phyloP scores from a whole-genome alignment of 1,140 invertebrate genomes.

The Microplitis mediator region DNA sequence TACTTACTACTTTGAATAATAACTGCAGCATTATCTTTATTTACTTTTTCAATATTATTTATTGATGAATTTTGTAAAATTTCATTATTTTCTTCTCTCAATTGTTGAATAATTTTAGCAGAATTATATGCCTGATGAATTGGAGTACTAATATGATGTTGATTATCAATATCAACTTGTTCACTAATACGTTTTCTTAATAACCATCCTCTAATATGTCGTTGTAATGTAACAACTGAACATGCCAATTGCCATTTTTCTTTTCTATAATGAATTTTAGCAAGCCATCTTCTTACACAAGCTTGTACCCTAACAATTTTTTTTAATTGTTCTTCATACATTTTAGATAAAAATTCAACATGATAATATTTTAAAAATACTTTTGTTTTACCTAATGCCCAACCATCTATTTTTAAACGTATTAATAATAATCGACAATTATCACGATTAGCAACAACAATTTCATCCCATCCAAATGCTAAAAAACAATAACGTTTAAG shows the following conservation, averaged over 20 bases:
- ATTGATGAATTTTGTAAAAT: neutral
- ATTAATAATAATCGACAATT: slow-evolving; percentile 75
- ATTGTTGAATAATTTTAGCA: neutral
- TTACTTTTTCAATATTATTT: slow-evolving; percentile 46
- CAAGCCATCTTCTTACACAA: slow-evolving; percentile 74
- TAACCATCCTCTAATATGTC: slow-evolving; percentile 72
- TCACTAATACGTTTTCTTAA: slow-evolving; percentile 61
- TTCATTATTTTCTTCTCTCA: neutral
- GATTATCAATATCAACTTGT: slow-evolving; percentile 47
- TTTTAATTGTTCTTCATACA: slow-evolving; percentile 76
- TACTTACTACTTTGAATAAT: slow-evolving; percentile 73
- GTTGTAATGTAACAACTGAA: slow-evolving; percentile 71
- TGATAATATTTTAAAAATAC: slow-evolving; percentile 89
- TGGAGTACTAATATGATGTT: neutral
- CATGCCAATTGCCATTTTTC: slow-evolving; percentile 69
- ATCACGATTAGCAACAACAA: slow-evolving; percentile 72
- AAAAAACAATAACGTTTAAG: slow-evolving; percentile 82
- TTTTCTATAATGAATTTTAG: slow-evolving; percentile 65
- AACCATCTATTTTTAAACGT: slow-evolving; percentile 79
- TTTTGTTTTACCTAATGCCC: slow-evolving; percentile 84
- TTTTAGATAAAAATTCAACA: slow-evolving; percentile 78
- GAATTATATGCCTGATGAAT: neutral
- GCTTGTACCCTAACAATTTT: slow-evolving; percentile 77
- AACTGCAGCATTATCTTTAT: slow-evolving; percentile 66
- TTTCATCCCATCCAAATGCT: slow-evolving; percentile 76